Base-by-base conservation (phyloP, 2,797 vertebrate species). In the Onychomys arenicola region DNA sequence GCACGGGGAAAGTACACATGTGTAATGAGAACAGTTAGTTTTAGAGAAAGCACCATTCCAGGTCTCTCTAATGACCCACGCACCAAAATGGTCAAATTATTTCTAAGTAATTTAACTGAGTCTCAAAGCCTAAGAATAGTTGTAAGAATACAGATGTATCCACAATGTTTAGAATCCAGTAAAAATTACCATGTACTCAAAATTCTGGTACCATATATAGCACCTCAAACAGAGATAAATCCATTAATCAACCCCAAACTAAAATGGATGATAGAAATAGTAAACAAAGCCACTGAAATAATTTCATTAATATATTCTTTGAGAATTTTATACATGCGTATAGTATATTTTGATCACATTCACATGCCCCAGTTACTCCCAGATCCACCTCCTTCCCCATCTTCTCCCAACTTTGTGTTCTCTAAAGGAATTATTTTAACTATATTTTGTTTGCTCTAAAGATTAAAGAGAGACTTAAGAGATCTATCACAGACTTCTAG, bases 251-350 rank as follows among this genome's bases (percentile, higher is more conserved):
- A 84, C 17, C 7, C 43, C 83, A 29, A 69, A 81, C 52, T 81
- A 49, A 95, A 78, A 73, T 17, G 73, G 52, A 77, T 87, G 40
- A 80, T 84, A 80, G 82, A 89, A 84, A 84, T 93, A 67, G 37
- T 57, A 55, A 21, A 57, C 23, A 75, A 89, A 9, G 88, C 91
- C 43, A 65, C 5, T 73, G 37, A 27, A 12, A 76, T 43, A 43
- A 76, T 76, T 76, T 27, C 27, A 14, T 75, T 46, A 46, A 46
- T 27, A 27, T 76, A 25, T 46, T 43, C 37, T 14, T 46, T 76
- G 73, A 76, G 73, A 76, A 27, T 29, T 14, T 76, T 40, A 76
- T 27, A 46, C 23, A 76, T 29, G 5, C 12, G 27, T 43, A 43
- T 17, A 71, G 17, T 14, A 12, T 27, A 46, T 43, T 43, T 75